Base-by-base conservation (phyloP, 2,888 invertebrate genomes). In the Limnephilus marmoratus region DNA sequence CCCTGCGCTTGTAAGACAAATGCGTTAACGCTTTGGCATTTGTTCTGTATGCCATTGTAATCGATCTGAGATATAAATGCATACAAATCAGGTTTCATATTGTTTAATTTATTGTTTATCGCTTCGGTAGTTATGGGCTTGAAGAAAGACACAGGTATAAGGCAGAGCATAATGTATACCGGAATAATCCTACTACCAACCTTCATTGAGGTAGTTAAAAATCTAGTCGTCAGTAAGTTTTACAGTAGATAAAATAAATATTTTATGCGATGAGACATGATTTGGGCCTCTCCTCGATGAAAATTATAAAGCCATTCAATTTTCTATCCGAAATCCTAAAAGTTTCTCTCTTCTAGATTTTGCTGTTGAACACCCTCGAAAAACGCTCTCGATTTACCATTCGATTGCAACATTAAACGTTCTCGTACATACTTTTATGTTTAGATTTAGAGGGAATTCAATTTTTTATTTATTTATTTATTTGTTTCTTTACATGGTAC, bases 71-170 rank as follows among this genome's bases (percentile, higher is more conserved):
- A 86, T 41, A 86, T 86, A 86, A 86, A 86, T 45, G 86, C 49
- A 86, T 86, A 41, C 49, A 86, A 86, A 86, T 86, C 86, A 86
- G 86, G 86, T 86, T 86, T 86, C 86, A 86, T 86, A 86, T 86
- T 86, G 82, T 34, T 34, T 86, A 45, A 86, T 86, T 45, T 86
- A 86, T 86, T 86, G 86, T 86, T 86, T 83, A 83, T 83, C 83
- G 83, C 83, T 37, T 41, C 24, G 34, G 83, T 41, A 37, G 31
- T 34, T 34, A 9, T 34, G 82, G 31, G 34, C 82, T 83, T 37
- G 82, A 68, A 68, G 68, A 68, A 68, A 68, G 68, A 24, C 68
- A 68, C 68, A 68, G n/a, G 68, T 68, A 18, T 3, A 1, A 53
- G 15, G 15, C 13, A 68, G 9, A 18, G 7, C 7, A 24, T 68